Conservation (phyloP, 2,888 invertebrate genomes). For the Escarpia spicata region DNA sequence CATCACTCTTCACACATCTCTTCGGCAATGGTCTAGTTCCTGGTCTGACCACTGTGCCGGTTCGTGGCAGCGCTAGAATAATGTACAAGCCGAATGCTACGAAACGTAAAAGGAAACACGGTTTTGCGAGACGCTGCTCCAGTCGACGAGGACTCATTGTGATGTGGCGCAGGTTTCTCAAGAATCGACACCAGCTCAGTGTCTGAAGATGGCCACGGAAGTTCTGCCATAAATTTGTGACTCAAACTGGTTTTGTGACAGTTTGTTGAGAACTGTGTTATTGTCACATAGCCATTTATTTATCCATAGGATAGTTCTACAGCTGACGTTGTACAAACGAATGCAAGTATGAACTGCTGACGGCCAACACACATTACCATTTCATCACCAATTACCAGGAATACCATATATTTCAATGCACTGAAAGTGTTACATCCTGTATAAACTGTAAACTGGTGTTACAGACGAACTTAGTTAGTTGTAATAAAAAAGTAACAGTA, state of each 20-base stretch:
- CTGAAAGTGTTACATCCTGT: neutral
- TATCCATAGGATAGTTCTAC: neutral
- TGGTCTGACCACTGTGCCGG: neutral
- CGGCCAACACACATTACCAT: neutral
- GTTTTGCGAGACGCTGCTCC: constrained; percentile 33
- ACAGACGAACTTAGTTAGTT: neutral
- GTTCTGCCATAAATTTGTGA: neutral
- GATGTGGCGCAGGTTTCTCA: constrained; percentile 36
- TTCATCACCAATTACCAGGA: neutral
- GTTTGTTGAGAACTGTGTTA: neutral
- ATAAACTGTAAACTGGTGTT: neutral
- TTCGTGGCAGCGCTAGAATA: constrained; percentile 20
- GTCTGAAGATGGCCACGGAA: neutral
- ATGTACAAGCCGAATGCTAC: constrained; percentile 32
- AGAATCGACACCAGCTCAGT: constrained; percentile 27
- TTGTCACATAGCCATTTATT: neutral
- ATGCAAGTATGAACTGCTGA: neutral
- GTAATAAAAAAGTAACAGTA: neutral
- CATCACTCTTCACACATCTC: neutral
- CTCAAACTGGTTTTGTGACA: neutral
- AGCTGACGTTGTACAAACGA: neutral
- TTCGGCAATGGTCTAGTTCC: neutral
- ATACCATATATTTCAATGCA: neutral
- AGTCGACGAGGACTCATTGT: constrained; percentile 28
- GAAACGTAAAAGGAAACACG: constrained; percentile 35